Percentiles rank a stretch among this genome's conserved stretches.
Conservation (phyloP, 2,888 invertebrate species). For the Catocala nupta region DNA sequence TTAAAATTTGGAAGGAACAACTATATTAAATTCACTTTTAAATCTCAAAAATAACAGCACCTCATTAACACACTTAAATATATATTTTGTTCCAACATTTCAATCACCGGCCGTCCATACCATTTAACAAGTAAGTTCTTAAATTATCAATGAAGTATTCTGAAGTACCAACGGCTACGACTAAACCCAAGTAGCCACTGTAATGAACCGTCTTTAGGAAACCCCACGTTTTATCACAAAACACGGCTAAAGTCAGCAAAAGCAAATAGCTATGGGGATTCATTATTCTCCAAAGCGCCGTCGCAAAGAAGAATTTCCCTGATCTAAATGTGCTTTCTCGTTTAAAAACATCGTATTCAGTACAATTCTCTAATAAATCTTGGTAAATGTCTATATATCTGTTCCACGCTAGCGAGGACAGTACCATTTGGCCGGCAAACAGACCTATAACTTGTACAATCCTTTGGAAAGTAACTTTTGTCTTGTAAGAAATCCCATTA, state of each 20-base stretch:
- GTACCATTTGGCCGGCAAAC: slow-evolving; percentile 90
- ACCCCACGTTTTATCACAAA: slow-evolving; percentile 94
- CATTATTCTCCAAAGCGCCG: slow-evolving; percentile 92
- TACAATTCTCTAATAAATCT: slow-evolving; percentile 90
- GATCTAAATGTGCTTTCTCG: slow-evolving; percentile 89
- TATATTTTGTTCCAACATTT: neutral
- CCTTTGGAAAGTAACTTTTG: slow-evolving; percentile 89
- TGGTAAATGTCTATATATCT: slow-evolving; percentile 94
- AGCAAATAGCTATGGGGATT: slow-evolving; percentile 94
- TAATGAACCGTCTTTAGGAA: slow-evolving; percentile 91
- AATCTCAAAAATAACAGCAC: slow-evolving; percentile 36
- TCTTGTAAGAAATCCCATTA: slow-evolving; percentile 88
- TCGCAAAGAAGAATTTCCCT: slow-evolving; percentile 91
- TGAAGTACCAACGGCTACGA: slow-evolving; percentile 90
- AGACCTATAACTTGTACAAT: slow-evolving; percentile 89
- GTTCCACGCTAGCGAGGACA: slow-evolving; percentile 94
- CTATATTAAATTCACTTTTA: slow-evolving; percentile 7
- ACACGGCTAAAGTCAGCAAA: slow-evolving; percentile 91
- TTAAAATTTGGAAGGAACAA: slow-evolving; percentile 39
- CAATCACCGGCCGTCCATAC: slow-evolving; percentile 56
- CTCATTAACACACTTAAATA: slow-evolving; percentile 10
- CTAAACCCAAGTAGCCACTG: slow-evolving; percentile 90
- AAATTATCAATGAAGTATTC: slow-evolving; percentile 89
- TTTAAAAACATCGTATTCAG: slow-evolving; percentile 80
- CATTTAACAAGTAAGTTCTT: slow-evolving; percentile 60